Evolutionary conservation across 1,140 invertebrate species (phyloP).

Genomic region (Rhynchophorus ferrugineus): DNA sequence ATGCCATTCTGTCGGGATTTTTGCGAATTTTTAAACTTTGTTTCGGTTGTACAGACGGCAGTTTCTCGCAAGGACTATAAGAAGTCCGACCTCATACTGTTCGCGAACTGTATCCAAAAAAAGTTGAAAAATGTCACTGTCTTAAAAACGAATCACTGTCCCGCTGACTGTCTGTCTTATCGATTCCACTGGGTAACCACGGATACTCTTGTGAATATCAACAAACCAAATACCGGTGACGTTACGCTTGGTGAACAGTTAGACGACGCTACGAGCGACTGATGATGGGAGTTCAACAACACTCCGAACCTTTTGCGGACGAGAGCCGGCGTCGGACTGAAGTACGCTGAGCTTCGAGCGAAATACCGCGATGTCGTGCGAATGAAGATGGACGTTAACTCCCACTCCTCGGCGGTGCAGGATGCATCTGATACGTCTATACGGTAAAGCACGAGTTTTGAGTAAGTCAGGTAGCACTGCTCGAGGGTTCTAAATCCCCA

Average conservation of each 20-base stretch:
- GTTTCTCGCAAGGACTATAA: too few relatives aligned
- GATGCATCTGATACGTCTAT: conserved; percentile 19
- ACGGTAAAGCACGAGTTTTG: conserved; percentile 17
- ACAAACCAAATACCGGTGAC: conserved; percentile 13
- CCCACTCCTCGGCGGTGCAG: conserved; percentile 20
- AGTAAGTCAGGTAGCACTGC: conserved; percentile 22
- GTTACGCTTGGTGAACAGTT: conserved; percentile 17
- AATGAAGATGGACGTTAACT: conserved; percentile 2
- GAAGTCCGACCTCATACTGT: too few relatives aligned
- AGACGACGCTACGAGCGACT: conserved; percentile 12
- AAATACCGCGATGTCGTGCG: conserved; percentile 13
- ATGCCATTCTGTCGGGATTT: background rate
- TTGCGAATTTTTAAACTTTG: background rate
- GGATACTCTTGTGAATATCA: conserved; percentile 13
- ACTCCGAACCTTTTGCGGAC: conserved; percentile 9
- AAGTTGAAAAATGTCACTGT: conserved; percentile 3
- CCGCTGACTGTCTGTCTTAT: conserved; percentile 4
- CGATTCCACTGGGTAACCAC: conserved; percentile 18
- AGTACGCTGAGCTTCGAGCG: conserved; percentile 7
- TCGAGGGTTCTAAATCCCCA: conserved; percentile 9
- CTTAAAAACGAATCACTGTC: conserved; percentile 1
- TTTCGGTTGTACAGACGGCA: background rate
- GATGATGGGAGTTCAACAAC: background rate
- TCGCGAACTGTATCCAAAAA: background rate
- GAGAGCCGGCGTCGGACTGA: conserved; percentile 13